Conservation (phyloP, 2,797 vertebrate genomes). For the Silurus aristotelis region DNA sequence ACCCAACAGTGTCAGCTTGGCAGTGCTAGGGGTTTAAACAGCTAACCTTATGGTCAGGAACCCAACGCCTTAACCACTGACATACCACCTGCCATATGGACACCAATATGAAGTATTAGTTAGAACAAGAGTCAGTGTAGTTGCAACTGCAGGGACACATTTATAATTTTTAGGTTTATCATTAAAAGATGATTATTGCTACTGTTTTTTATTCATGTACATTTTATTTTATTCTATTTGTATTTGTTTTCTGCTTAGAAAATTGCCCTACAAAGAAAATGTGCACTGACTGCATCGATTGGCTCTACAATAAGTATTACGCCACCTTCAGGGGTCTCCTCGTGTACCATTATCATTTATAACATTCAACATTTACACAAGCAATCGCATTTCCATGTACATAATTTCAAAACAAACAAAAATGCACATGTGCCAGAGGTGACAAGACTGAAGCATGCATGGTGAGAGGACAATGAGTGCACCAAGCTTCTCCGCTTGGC, state of each 20-base stretch:
- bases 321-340: background rate
- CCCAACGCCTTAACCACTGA: no score
- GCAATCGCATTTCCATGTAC: background rate
- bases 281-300: no score
- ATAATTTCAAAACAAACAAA: background rate
- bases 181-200: background rate
- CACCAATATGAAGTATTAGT: background rate
- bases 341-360: background rate
- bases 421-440: conserved; percentile 1
- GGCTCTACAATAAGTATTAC: background rate
- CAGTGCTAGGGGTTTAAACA: no score
- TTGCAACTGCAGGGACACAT: background rate
- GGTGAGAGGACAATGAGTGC: background rate
- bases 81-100: no score
- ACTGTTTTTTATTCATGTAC: background rate
- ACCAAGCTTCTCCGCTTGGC: conserved; percentile 32
- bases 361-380: conserved; percentile 10
- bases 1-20: no score
- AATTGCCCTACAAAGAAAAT: background rate
- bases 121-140: background rate
- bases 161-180: background rate
- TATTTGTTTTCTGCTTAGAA: background rate
- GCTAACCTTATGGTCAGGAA: no score
- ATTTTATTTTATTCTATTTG: no score
- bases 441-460: background rate